phyloP scores from a whole-genome alignment of 2,113 vertebrate genomes.

The Cyanistes caeruleus region DNA sequence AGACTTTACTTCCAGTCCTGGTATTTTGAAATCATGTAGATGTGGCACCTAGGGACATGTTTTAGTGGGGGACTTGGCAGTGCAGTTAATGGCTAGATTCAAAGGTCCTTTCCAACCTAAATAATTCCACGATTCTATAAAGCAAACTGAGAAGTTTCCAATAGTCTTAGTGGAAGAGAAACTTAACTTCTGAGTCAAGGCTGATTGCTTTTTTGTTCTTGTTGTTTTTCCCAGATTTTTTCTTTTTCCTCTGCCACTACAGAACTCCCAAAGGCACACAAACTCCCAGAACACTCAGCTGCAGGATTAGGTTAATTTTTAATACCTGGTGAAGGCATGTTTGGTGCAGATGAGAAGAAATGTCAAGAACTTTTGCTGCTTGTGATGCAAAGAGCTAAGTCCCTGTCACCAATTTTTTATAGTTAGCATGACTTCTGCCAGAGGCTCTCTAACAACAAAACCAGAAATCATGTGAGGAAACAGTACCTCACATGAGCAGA shows the following conservation, averaged over 20 bases:
- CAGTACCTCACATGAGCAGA: not conserved
- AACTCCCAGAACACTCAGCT: not conserved
- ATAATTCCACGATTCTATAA: not conserved
- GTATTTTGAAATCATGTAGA: not conserved
- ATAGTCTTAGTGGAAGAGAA: not conserved
- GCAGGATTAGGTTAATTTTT: slow-evolving; percentile 19
- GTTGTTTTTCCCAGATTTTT: not conserved
- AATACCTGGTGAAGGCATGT: not conserved
- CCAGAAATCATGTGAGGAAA: not conserved
- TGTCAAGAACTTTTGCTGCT: not conserved
- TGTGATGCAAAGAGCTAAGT: not conserved
- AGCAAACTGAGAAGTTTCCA: not conserved
- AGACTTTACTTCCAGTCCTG: not conserved
- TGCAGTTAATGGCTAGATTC: not conserved
- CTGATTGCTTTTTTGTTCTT: not conserved
- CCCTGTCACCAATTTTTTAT: not conserved
- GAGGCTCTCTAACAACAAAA: not conserved
- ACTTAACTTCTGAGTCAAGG: not conserved
- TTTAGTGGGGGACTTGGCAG: not conserved
- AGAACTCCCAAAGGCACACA: not conserved
- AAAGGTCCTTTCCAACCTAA: not conserved
- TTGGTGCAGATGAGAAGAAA: not conserved
- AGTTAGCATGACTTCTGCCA: not conserved
- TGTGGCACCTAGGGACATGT: not conserved
- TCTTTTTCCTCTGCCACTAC: not conserved